Percentiles rank a stretch among this genome's conserved stretches.
Evolutionary conservation across 53 echinoderm and acorn worm genomes (phyloP).

Genomic region (Antedon mediterranea): DNA sequence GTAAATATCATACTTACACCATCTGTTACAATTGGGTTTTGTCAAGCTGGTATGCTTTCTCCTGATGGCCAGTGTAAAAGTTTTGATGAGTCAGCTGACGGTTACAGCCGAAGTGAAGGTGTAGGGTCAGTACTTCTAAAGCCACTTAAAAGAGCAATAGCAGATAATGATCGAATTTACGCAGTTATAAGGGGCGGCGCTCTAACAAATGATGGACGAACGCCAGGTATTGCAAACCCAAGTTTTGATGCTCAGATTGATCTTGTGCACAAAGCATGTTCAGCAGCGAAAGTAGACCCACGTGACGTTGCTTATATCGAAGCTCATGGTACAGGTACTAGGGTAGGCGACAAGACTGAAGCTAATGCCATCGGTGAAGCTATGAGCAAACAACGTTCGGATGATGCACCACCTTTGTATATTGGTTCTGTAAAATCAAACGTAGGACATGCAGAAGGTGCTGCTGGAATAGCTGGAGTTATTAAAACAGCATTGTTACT

Average conservation of each 20-base stretch:
- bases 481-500: too few relatives aligned
- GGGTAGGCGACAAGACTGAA: slow-evolving; percentile 34
- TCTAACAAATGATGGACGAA: slow-evolving; percentile 33
- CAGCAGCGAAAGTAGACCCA: slow-evolving; percentile 23
- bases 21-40: too few relatives aligned
- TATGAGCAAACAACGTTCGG: slow-evolving; percentile 12
- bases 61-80: slow-evolving; percentile 44
- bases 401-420: slow-evolving; percentile 22
- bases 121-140: slow-evolving; percentile 41
- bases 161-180: too few relatives aligned
- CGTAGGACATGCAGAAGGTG: slow-evolving; percentile 37
- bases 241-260: slow-evolving; percentile 22
- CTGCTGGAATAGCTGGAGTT: too few relatives aligned
- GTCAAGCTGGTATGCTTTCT: too few relatives aligned
- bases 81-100: too few relatives aligned
- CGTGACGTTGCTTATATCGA: slow-evolving; percentile 29
- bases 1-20: slow-evolving; percentile 29
- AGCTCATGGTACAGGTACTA: slow-evolving; percentile 43
- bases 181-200: slow-evolving; percentile 36
- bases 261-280: slow-evolving; percentile 18
- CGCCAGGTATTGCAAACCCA: too few relatives aligned
- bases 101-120: slow-evolving; percentile 27
- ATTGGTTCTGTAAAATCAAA: slow-evolving; percentile 48
- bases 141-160: slow-evolving; percentile 12
- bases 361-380: slow-evolving; percentile 33